phyloP scores from a whole-genome alignment of 2,113 vertebrate species.

The Nothoprocta perdicaria region DNA sequence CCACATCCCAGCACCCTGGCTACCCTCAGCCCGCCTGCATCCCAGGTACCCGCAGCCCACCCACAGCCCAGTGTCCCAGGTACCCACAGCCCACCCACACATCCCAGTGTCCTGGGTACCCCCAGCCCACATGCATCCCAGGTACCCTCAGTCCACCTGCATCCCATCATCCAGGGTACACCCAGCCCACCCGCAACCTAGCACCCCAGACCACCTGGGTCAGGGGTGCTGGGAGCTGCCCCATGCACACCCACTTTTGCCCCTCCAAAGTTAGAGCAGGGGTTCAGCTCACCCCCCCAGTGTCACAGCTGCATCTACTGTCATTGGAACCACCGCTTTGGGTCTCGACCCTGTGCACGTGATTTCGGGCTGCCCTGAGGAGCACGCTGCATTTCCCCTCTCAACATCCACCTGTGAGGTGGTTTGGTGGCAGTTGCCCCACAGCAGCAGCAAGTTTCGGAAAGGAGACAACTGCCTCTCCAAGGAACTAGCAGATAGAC shows the following conservation, averaged over 20 bases:
- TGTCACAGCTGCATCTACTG: fast-evolving
- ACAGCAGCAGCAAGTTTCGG: fast-evolving
- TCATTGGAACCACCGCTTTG: background rate
- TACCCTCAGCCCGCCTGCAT: too few species aligned
- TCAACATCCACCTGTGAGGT: background rate
- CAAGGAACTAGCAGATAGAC: background rate
- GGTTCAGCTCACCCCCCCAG: background rate
- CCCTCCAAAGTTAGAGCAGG: background rate
- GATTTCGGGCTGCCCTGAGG: fast-evolving
- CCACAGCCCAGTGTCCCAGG: too few species aligned
- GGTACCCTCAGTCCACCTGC: too few species aligned
- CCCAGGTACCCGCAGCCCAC: too few species aligned
- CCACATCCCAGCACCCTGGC: too few species aligned
- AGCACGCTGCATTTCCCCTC: background rate
- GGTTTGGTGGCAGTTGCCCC: background rate
- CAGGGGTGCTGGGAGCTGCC: too few species aligned
- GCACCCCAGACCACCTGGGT: too few species aligned
- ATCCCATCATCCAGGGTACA: too few species aligned
- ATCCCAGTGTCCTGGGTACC: too few species aligned
- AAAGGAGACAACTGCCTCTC: background rate
- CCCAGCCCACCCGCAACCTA: too few species aligned
- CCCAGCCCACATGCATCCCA: too few species aligned
- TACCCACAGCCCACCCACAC: too few species aligned
- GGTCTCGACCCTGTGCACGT: background rate
- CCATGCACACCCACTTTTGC: background rate